Evolutionary conservation across 1,140 invertebrate species (phyloP), one percentile per base, ranked within the genome.

Genomic region (Aphelinus atriplicis): DNA sequence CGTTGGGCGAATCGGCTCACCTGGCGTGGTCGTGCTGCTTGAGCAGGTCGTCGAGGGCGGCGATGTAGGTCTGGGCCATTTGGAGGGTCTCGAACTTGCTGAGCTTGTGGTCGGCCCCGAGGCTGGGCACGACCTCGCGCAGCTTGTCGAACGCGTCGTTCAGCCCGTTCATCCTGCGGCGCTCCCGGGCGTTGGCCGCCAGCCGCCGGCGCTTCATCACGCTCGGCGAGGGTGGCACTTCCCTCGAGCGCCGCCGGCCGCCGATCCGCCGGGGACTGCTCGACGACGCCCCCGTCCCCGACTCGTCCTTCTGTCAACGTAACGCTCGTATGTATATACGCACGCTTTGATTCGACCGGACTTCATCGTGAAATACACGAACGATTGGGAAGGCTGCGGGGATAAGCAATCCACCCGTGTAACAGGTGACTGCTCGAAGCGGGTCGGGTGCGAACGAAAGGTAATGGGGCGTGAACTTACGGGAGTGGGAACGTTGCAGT

Each of bases 71-170:
- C 81, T 96, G 95, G 0, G 95, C 95, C 94, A 96, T 95, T 89
- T 96, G 94, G 7, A 96, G 85, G 0, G 95, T 96, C 84, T 96
- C 95, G 82, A 94, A 96, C 85, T 96, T 96, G 78, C 94, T 95
- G 3, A 96, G 87, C 82, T 95, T 94, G 77, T 94, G 91, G 79
- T 96, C 93, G 47, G 92, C 91, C 2, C 93, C 93, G 10, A 94
- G 87, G 66, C 90, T 91, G 0, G 95, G 95, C 26, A 96, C 92
- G n/a, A 96, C 94, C 80, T 94, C 91, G 26, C 95, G 89, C 5
- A 96, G 82, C 78, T 91, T 89, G 82, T 96, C 94, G 83, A 95
- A 96, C 0, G 95, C 94, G 63, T 94, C 92, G 82, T 95, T 95
- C 45, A 96, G 83, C 3, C 93, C 93, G 81, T 94, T 94, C 95